Evolutionary conservation across 2,888 invertebrate genomes (phyloP).

Genomic region (Synergus itoensis): DNA sequence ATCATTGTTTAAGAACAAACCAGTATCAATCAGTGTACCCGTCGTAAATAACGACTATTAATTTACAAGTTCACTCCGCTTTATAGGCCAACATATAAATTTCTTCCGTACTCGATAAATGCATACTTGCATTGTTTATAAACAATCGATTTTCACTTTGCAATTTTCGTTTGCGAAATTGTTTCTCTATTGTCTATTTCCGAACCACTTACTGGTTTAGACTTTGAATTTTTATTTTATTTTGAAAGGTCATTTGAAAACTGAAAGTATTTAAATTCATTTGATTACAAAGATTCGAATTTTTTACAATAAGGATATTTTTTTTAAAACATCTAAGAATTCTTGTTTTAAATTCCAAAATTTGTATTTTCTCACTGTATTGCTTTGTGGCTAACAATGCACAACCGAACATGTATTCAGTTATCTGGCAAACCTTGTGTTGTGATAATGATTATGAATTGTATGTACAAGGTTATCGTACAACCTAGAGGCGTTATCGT

Average conservation of each 20-base stretch:
- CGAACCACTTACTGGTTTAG: not conserved
- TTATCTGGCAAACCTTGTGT: constrained; percentile 28
- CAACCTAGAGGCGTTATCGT: constrained; percentile 28
- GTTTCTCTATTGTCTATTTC: not conserved
- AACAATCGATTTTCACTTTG: constrained; percentile 26
- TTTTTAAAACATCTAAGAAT: not conserved
- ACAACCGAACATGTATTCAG: constrained; percentile 3
- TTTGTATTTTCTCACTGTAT: not conserved
- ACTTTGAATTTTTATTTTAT: not conserved
- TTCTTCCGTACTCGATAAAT: constrained; percentile 36
- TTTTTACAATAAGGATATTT: not conserved
- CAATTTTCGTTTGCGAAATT: not conserved
- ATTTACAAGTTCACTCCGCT: constrained; percentile 39
- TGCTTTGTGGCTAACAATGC: not conserved
- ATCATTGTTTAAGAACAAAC: constrained; percentile 33
- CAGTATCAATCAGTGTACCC: constrained; percentile 25
- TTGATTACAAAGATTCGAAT: not conserved
- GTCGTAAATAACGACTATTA: constrained; percentile 31
- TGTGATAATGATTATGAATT: constrained; percentile 34
- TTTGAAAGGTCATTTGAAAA: not conserved
- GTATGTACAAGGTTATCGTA: constrained; percentile 35
- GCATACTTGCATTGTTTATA: constrained; percentile 32
- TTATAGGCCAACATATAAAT: constrained; percentile 37
- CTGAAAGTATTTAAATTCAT: not conserved
- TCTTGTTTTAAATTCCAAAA: not conserved